Evolutionary conservation across 2,888 invertebrate species (phyloP), one percentile per base, ranked within the genome.

Genomic region (Agrochola circellaris): DNA sequence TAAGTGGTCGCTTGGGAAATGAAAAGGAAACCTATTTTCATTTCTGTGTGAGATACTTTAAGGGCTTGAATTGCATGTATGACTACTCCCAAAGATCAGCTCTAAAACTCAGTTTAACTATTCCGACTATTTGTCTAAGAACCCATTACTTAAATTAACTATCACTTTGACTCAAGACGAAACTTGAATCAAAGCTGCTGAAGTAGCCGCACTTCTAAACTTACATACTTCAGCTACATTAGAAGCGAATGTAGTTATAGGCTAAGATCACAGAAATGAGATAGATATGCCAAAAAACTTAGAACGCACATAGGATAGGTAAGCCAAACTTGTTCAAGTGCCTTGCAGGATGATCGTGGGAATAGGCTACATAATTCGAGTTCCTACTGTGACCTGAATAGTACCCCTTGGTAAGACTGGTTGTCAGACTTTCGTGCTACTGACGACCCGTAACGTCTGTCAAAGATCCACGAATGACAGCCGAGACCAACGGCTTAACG

Each of bases 111-210:
- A 26, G 20, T 68, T 60, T 17, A 56, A 30, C 17, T 61, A 42
- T 20, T 75, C 26, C 9, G n/a, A 66, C n/a, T 23, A 51, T 58
- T 65, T 51, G 30, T 51, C 6, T 11, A 78, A 65, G 17, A 38
- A 26, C 20, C 9, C 17, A 61, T 54, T n/a, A 54, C 15, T 48
- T 67, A 61, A 60, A 81, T 81, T 65, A 73, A 81, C 54, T 81
- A 66, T 7, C 45, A 54, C 26, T 64, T 51, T 42, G 51, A 17
- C 5, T 34, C 13, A 54, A 54, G 15, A n/a, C n/a, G 34, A 26
- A 11, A 75, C 20, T 60, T 38, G 6, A 58, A 42, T 72, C 20
- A 26, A 42, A 42, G 7, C 34, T 56, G n/a, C 30, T 75, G 67
- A 68, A 38, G 61, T 38, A 54, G 34, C 65, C 61, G 65, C 45